phyloP scores from a whole-genome alignment of 2,797 vertebrate species.

The Myotis vivesi region DNA sequence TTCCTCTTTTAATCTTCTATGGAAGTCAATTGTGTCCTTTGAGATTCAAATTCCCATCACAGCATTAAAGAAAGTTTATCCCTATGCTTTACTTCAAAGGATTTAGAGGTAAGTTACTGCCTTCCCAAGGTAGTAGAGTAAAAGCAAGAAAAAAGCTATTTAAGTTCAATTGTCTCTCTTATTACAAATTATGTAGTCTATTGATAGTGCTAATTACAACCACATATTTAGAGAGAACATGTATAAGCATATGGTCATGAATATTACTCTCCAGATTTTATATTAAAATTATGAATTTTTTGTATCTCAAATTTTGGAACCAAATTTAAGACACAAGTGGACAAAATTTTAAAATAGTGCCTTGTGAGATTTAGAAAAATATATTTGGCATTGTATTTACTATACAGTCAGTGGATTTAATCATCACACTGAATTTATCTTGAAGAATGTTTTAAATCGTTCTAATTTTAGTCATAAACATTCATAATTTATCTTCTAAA shows the following conservation, averaged over 20 bases:
- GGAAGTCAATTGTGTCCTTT: constrained; percentile 65
- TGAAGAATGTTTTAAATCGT: constrained; percentile 16
- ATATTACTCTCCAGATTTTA: constrained; percentile 56
- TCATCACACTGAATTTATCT: constrained; percentile 2
- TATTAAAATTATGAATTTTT: constrained; percentile 57
- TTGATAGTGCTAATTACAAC: constrained; percentile 46
- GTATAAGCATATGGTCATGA: constrained; percentile 43
- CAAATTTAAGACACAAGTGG: constrained; percentile 55
- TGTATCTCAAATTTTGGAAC: constrained; percentile 35
- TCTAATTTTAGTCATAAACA: constrained; percentile 49
- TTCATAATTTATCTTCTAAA: constrained; percentile 45
- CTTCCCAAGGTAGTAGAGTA: background rate
- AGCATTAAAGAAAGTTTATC: constrained; percentile 36
- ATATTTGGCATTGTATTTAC: constrained; percentile 45
- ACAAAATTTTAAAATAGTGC: constrained; percentile 54
- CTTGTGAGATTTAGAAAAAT: background rate
- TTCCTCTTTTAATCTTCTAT: constrained; percentile 66
- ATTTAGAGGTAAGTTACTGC: background rate
- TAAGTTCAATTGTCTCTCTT: constrained; percentile 27
- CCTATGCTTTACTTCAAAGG: constrained; percentile 20
- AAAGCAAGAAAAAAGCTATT: constrained; percentile 16
- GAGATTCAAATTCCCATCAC: constrained; percentile 57
- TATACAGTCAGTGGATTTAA: constrained; percentile 13
- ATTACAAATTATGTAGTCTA: constrained; percentile 21
- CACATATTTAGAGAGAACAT: constrained; percentile 20